Conservation (phyloP, 2,113 vertebrate genomes). For the Equus quagga region DNA sequence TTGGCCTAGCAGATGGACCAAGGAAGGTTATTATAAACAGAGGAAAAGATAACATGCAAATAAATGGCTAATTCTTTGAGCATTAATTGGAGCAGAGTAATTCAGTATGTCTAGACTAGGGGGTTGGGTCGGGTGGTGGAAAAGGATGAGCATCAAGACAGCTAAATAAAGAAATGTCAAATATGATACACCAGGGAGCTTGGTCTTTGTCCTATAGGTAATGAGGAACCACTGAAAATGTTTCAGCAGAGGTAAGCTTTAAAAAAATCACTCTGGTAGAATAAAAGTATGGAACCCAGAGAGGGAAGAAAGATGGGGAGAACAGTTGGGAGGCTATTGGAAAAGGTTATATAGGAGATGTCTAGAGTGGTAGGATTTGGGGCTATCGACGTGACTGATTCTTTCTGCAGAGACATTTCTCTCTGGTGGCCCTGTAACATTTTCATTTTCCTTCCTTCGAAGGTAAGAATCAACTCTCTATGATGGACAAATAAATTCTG, state of each 20-base stretch:
- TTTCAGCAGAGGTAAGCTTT: not conserved
- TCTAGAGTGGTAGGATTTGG: not conserved
- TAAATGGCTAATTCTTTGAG: not conserved
- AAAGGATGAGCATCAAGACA: not conserved
- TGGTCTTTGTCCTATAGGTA: not conserved
- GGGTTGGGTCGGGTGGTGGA: not conserved
- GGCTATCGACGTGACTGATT: not conserved
- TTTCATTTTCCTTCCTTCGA: not conserved
- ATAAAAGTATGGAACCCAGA: not conserved
- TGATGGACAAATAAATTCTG: not conserved
- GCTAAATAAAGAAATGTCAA: not conserved
- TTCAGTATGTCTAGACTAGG: not conserved
- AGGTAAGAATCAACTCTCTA: not conserved
- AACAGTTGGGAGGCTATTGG: not conserved
- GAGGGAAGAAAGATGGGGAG: not conserved
- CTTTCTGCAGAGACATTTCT: not conserved
- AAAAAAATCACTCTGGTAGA: not conserved
- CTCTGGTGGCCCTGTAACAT: not conserved
- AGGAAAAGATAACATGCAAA: not conserved
- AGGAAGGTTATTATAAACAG: not conserved
- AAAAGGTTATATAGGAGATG: not conserved
- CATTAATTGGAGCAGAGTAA: not conserved
- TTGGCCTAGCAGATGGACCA: not conserved
- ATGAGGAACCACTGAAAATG: not conserved
- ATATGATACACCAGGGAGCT: rapidly evolving